Conservation (phyloP, 35 echinoderm and acorn worm genomes). For the Eucidaris tribuloides region DNA sequence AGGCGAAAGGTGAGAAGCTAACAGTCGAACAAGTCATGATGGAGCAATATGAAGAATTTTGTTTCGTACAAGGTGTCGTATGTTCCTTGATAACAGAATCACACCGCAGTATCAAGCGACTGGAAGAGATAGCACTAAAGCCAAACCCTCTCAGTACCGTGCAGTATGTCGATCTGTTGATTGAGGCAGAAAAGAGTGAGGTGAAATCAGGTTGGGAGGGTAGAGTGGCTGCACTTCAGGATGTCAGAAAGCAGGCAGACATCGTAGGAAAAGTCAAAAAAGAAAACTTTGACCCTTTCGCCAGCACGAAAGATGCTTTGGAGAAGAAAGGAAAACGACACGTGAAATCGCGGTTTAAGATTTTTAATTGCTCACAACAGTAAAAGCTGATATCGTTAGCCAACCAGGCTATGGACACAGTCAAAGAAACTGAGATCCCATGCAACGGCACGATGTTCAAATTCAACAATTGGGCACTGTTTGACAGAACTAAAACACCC, state of each 20-base stretch:
- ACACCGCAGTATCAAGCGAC: slow-evolving; percentile 45
- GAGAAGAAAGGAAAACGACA: background rate
- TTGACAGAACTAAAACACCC: too few relatives aligned
- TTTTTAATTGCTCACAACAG: too few relatives aligned
- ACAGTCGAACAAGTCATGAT: slow-evolving; percentile 54
- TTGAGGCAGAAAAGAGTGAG: slow-evolving; percentile 32
- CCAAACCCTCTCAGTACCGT: slow-evolving; percentile 58
- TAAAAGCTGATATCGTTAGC: too few relatives aligned
- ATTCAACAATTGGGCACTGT: too few relatives aligned
- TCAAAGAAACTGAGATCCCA: too few relatives aligned
- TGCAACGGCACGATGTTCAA: too few relatives aligned
- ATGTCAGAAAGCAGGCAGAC: slow-evolving; percentile 49
- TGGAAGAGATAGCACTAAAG: slow-evolving; percentile 55
- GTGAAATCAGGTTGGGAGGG: slow-evolving; percentile 22
- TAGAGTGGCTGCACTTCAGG: slow-evolving; percentile 23
- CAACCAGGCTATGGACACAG: too few relatives aligned
- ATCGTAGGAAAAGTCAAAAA: slow-evolving; percentile 28
- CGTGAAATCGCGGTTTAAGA: too few relatives aligned
- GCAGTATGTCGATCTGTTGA: slow-evolving; percentile 54
- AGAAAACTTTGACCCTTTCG: slow-evolving; percentile 20
- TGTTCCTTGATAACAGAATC: slow-evolving; percentile 29
- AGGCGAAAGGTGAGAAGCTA: slow-evolving; percentile 52
- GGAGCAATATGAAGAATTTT: slow-evolving; percentile 54
- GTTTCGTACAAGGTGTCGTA: slow-evolving; percentile 26
- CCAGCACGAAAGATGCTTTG: background rate